These are phyloP conservation scores for Rhinophrynus dorsalis DNA, from an alignment of 2,797 vertebrate genomes.

Conservation along the genomic window DNA sequence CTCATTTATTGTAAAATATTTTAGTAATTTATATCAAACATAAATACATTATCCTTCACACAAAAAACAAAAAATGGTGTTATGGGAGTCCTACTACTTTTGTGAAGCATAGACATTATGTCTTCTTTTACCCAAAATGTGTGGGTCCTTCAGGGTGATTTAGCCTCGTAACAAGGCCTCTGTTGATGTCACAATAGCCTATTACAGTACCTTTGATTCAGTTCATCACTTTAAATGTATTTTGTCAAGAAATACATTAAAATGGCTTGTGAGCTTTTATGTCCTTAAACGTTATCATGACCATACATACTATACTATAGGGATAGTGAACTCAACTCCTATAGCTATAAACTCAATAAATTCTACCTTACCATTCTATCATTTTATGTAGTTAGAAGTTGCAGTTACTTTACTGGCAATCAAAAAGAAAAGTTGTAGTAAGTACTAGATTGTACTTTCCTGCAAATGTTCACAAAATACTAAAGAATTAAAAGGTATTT, in stretches of 20 bases:
- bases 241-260: slow-evolving; percentile 8
- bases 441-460: no score
- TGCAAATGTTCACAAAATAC: no score
- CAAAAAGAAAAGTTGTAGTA: no score
- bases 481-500: no score
- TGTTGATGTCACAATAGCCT: not conserved
- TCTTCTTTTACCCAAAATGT: not conserved
- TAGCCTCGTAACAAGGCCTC: not conserved
- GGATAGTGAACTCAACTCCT: not conserved
- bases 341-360: not conserved
- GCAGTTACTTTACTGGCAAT: not conserved
- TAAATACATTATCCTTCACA: no score
- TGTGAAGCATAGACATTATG: slow-evolving; percentile 4
- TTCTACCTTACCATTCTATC: not conserved
- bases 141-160: not conserved
- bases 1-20: no score
- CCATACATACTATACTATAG: not conserved
- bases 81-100: no score
- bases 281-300: not conserved
- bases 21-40: no score
- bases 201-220: not conserved
- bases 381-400: not conserved
- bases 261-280: not conserved
- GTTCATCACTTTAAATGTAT: not conserved
- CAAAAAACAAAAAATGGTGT: no score